Base-by-base conservation (phyloP, 2,888 invertebrate genomes). In the Pristionchus japonicus region DNA sequence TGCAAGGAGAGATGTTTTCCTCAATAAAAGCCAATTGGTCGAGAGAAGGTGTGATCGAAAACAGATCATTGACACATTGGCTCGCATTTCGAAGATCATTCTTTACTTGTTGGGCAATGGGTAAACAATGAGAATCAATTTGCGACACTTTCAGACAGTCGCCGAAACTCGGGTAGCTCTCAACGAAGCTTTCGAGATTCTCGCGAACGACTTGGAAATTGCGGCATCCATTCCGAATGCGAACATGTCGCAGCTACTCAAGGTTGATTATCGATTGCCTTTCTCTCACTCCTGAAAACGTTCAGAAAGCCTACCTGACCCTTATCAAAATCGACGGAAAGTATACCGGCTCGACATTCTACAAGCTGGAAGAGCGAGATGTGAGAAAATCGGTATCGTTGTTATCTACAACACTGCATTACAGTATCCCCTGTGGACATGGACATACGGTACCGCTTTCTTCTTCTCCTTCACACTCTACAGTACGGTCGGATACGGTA, bases 401-500 rank as follows among this genome's bases (percentile, higher is more conserved):
- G 47, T 47, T 47, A 47, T 47, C 47, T 52, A 52, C 13, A 11
- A 15, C 20, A 52, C 52, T 52, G 3, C 52, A 43, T 43, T 77
- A 77, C 77, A 77, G 77, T 77, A 77, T 47, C 64, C 85, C n/a
- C n/a, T 31, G 47, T 86, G 49, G 49, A 86, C 57, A 34, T 86
- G 86, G 86, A 70, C 86, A 3, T 49, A 57, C 52, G 86, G 57
- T n/a, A 86, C 40, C 0, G 52, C 86, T 3, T 86, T 67, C 70
- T 86, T 86, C 86, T 86, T 86, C 86, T 27, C 70, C 0, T 47
- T 86, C 49, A 86, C 67, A 20, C 37, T 86, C 49, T 86, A 70
- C 86, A 86, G 57, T n/a, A 86, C 86, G 11, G 86, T 70, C 49
- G 86, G 86, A 49, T 86, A 86, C 86, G 86, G 86, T 86, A 31